phyloP scores from a whole-genome alignment of 1,140 invertebrate species.

The Papilio helenus region DNA sequence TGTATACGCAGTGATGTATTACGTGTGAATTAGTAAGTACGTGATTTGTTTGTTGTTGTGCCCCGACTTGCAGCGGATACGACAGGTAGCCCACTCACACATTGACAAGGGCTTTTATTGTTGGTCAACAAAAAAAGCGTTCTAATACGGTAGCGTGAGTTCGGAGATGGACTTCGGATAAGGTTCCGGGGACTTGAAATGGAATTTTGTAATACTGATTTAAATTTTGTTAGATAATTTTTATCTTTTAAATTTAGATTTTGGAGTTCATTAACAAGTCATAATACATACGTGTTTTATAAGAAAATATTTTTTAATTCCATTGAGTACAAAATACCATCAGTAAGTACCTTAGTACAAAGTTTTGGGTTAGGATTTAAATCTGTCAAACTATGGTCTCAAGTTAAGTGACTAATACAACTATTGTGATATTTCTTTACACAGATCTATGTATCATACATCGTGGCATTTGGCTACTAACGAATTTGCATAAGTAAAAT shows the following conservation, averaged over 20 bases:
- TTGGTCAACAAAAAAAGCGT: constrained; percentile 62
- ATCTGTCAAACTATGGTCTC: neutral
- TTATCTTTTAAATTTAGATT: neutral
- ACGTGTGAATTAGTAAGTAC: constrained; percentile 57
- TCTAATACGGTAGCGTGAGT: constrained; percentile 55
- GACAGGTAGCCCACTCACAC: constrained; percentile 77
- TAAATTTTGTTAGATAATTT: neutral
- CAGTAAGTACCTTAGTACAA: too few relatives aligned
- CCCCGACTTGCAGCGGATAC: constrained; percentile 55
- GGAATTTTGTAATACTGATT: neutral
- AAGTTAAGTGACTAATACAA: neutral
- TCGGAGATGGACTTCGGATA: constrained; percentile 47
- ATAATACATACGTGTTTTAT: neutral
- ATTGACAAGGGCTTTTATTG: constrained; percentile 60
- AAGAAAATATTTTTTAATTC: neutral
- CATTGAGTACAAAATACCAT: too few relatives aligned
- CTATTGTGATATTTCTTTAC: neutral
- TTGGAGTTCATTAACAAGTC: neutral
- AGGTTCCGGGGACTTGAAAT: constrained; percentile 11
- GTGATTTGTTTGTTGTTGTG: constrained; percentile 50
- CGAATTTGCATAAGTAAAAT: neutral
- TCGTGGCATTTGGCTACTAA: neutral
- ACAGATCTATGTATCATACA: neutral
- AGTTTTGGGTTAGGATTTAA: too few relatives aligned
- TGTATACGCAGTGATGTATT: constrained; percentile 56